Evolutionary conservation across 2,113 vertebrate genomes (phyloP).

Genomic region (Alces alces): DNA sequence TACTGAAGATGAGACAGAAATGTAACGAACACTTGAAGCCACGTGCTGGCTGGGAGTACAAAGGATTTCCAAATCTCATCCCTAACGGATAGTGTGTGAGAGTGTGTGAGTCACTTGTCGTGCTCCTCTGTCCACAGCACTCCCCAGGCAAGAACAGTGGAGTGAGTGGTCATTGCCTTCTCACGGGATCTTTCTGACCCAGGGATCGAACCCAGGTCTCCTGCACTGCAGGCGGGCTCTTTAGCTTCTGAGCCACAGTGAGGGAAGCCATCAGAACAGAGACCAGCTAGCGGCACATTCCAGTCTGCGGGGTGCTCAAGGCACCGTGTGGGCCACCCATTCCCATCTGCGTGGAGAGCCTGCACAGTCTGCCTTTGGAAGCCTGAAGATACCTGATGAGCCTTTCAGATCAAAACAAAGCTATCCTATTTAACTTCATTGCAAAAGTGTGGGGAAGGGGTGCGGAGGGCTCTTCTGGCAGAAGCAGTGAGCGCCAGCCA

Average conservation of each 20-base stretch:
- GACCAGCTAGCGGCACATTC: background rate
- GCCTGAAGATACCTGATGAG: background rate
- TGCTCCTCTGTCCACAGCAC: background rate
- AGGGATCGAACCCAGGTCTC: background rate
- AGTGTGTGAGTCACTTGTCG: background rate
- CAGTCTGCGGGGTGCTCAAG: fast-evolving
- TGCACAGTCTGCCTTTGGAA: background rate
- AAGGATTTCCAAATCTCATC: background rate
- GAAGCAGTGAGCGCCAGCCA: background rate
- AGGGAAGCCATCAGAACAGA: background rate
- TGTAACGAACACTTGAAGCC: fast-evolving
- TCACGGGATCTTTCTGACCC: background rate
- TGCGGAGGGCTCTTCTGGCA: background rate
- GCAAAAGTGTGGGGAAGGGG: background rate
- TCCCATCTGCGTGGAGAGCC: background rate
- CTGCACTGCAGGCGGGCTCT: background rate
- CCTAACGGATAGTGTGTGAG: background rate
- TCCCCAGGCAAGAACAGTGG: background rate
- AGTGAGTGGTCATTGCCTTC: background rate
- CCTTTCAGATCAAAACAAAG: background rate
- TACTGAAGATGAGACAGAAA: background rate
- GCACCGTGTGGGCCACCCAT: fast-evolving
- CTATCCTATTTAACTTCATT: background rate
- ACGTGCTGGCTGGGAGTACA: background rate
- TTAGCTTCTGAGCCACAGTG: background rate